Conservation (phyloP, 2,113 vertebrate species). For the Mesitornis unicolor region DNA sequence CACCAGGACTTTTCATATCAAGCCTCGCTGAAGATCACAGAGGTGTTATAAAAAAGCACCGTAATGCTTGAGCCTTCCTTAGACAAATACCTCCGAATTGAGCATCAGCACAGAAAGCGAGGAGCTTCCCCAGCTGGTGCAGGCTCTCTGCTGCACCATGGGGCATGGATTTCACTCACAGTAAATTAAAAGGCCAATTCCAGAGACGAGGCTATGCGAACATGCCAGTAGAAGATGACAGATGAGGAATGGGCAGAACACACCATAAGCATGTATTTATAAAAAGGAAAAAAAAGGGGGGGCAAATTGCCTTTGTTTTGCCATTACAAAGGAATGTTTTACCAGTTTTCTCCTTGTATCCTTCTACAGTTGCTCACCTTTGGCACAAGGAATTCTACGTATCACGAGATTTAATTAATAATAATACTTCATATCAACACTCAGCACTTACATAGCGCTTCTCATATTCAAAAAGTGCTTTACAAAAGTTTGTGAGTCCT, state of each 20-base stretch:
- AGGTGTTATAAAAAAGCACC: background rate
- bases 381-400: slow-evolving; percentile 51
- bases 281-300: background rate
- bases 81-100: background rate
- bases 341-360: background rate
- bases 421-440: slow-evolving; percentile 41
- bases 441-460: slow-evolving; percentile 40
- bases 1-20: background rate
- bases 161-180: background rate
- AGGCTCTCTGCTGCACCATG: background rate
- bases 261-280: background rate
- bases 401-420: background rate
- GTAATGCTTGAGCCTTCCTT: background rate
- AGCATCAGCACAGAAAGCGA: background rate
- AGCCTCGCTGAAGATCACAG: background rate
- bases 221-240: background rate
- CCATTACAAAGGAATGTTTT: background rate
- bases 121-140: background rate
- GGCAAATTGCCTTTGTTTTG: background rate
- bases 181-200: background rate
- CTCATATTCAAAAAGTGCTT: slow-evolving; percentile 60
- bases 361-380: slow-evolving; percentile 7
- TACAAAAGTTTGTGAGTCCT: slow-evolving; percentile 50
- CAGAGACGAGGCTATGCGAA: background rate
- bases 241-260: background rate